Evolutionary conservation across 2,888 invertebrate species (phyloP).

Genomic region (Exocentrus adspersus): DNA sequence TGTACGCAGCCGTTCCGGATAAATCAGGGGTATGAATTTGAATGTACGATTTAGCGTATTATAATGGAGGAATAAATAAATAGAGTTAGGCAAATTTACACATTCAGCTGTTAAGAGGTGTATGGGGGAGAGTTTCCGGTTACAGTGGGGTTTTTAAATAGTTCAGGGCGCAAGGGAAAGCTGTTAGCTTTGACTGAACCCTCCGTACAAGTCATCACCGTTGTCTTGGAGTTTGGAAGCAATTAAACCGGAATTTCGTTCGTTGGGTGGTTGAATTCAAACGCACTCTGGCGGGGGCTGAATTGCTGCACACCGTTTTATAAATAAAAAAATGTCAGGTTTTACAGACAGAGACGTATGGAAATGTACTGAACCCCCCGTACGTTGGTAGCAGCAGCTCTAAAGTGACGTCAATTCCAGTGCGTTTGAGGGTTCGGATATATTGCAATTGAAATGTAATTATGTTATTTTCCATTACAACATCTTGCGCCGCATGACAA

Average conservation of each 20-base stretch:
- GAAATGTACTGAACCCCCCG: too few relatives aligned
- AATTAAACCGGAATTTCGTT: conserved; percentile 6
- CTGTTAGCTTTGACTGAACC: conserved; percentile 10
- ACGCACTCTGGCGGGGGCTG: background rate
- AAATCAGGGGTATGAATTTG: conserved; percentile 62
- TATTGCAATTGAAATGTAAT: too few relatives aligned
- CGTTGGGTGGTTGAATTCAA: background rate
- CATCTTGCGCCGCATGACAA: too few relatives aligned
- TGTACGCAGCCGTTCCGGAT: conserved; percentile 56
- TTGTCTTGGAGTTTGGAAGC: conserved; percentile 10
- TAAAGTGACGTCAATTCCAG: too few relatives aligned
- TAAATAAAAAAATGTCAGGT: too few relatives aligned
- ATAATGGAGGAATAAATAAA: conserved; percentile 63
- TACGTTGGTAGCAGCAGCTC: too few relatives aligned
- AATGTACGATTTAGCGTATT: conserved; percentile 62
- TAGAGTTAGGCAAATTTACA: conserved; percentile 63
- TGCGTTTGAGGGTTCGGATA: too few relatives aligned
- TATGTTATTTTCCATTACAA: too few relatives aligned
- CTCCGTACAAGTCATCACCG: conserved; percentile 11
- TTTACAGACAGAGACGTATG: too few relatives aligned
- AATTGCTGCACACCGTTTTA: background rate
- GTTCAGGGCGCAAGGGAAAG: conserved; percentile 13
- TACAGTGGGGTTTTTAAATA: conserved; percentile 36
- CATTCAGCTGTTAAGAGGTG: conserved; percentile 57
- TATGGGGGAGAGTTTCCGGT: conserved; percentile 45